Conservation (phyloP, 2,888 invertebrate species). For the Rambutsinella grinnellia region DNA sequence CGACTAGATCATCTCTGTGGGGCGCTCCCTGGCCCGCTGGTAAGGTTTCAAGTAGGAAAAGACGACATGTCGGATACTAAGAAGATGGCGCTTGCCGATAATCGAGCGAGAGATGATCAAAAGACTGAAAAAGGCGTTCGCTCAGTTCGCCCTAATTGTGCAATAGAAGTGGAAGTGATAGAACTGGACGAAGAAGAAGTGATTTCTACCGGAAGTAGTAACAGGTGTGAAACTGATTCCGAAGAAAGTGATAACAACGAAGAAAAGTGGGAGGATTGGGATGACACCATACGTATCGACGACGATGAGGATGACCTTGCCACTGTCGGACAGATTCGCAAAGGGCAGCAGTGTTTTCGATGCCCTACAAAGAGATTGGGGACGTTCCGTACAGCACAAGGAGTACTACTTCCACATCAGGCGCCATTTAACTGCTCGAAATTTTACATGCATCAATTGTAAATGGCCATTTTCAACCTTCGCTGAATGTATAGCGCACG, state of each 20-base stretch:
- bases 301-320: conserved; percentile 24
- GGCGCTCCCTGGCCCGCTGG: too few relatives aligned
- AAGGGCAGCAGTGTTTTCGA: conserved; percentile 24
- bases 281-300: conserved; percentile 8
- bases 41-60: too few relatives aligned
- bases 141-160: neutral
- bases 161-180: neutral
- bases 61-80: neutral
- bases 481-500: conserved; percentile 32
- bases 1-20: neutral
- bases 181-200: neutral
- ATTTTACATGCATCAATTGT: conserved; percentile 34
- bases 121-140: neutral
- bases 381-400: too few relatives aligned
- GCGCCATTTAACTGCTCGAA: conserved; percentile 17
- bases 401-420: conserved; percentile 22
- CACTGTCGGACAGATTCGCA: too few relatives aligned
- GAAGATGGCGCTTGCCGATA: neutral
- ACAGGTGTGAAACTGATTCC: too few relatives aligned
- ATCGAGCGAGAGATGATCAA: neutral
- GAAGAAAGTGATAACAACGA: too few relatives aligned
- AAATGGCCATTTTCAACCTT: conserved; percentile 23
- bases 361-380: conserved; percentile 12
- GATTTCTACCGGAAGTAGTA: too few relatives aligned
- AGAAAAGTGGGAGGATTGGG: conserved; percentile 12